phyloP scores from a whole-genome alignment of 2,888 invertebrate genomes.

The Apantesis nais region DNA sequence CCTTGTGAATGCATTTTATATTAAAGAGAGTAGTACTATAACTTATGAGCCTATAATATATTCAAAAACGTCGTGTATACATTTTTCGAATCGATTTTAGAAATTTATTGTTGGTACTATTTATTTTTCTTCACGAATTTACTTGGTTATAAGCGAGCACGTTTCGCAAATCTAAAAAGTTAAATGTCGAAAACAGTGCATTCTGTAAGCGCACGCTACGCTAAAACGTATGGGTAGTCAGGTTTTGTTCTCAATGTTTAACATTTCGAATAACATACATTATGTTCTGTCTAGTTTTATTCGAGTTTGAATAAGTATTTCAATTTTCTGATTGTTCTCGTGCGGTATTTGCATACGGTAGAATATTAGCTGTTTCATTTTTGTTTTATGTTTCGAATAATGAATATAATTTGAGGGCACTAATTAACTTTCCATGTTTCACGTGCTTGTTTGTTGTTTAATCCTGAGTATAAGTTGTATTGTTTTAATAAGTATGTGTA shows the following conservation, averaged over 20 bases:
- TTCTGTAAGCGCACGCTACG: conserved; percentile 41
- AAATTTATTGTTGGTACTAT: neutral
- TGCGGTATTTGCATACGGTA: conserved; percentile 40
- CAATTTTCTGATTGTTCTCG: conserved; percentile 50
- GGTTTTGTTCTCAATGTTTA: conserved; percentile 42
- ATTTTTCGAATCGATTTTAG: neutral
- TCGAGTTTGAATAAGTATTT: conserved; percentile 50
- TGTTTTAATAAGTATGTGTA: conserved; percentile 4
- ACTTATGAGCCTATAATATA: neutral
- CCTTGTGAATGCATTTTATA: conserved; percentile 22
- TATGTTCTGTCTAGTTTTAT: conserved; percentile 50
- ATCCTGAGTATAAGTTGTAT: conserved; percentile 28
- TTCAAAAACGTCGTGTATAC: neutral
- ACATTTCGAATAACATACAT: conserved; percentile 48
- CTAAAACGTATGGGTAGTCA: conserved; percentile 44
- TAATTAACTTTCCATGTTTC: conserved; percentile 44
- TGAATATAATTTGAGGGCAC: conserved; percentile 37
- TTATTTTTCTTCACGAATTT: neutral
- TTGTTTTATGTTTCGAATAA: conserved; percentile 35
- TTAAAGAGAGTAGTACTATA: neutral
- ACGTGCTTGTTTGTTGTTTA: conserved; percentile 28
- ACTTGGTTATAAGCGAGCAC: conserved; percentile 19
- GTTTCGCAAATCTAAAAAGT: conserved; percentile 21
- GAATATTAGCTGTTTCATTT: conserved; percentile 44
- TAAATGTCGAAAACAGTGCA: conserved; percentile 25